Percentiles rank a stretch among this genome's conserved stretches.
These are phyloP conservation scores for Alaudala cheleensis DNA, from an alignment of 2,113 vertebrate genomes.

Conservation along the genomic window DNA sequence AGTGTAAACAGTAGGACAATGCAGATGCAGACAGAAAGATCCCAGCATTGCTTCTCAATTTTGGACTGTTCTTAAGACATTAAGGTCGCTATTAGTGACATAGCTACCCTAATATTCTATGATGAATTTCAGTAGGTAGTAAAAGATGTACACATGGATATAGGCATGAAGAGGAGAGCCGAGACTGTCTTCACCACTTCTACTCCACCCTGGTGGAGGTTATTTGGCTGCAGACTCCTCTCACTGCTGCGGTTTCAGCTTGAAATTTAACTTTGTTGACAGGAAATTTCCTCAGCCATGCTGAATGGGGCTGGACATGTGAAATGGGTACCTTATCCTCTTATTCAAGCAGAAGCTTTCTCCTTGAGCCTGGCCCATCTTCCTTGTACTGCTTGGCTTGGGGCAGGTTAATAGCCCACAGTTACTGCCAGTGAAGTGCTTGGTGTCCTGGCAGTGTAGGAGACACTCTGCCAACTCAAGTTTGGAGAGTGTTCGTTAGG, in stretches of 20 bases:
- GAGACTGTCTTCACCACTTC: background rate
- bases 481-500: background rate
- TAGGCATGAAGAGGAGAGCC: accelerated
- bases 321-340: background rate
- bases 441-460: background rate
- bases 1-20: background rate
- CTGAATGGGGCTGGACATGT: background rate
- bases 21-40: background rate
- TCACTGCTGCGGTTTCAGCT: background rate
- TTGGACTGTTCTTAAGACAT: background rate
- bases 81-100: background rate
- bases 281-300: background rate
- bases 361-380: background rate
- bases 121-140: background rate
- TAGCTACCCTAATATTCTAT: background rate
- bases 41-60: background rate
- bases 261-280: background rate
- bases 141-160: background rate
- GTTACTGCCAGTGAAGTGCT: no score
- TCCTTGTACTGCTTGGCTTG: background rate
- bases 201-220: accelerated
- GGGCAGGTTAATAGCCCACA: accelerated
- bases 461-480: background rate
- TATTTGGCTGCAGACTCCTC: background rate
- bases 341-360: background rate